Conservation (phyloP, 2,113 vertebrate genomes). For the Tympanuchus pallidicinctus region DNA sequence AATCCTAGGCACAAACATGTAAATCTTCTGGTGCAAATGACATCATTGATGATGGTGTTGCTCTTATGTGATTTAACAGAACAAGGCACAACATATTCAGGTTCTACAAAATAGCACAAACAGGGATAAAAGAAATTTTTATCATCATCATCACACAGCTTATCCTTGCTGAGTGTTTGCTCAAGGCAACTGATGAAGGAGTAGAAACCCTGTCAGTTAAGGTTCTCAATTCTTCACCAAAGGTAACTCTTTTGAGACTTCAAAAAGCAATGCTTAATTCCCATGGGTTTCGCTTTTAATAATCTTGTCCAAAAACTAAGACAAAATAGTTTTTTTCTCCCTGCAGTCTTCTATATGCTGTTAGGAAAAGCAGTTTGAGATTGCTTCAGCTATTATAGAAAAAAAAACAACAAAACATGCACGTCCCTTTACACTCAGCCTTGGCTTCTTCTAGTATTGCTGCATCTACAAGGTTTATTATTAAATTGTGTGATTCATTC, state of each 20-base stretch:
- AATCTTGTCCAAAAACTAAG: neutral
- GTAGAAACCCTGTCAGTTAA: neutral
- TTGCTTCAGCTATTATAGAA: neutral
- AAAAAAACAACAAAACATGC: neutral
- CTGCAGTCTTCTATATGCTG: neutral
- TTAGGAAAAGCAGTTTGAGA: neutral
- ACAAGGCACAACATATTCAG: neutral
- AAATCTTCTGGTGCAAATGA: neutral
- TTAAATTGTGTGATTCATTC: neutral
- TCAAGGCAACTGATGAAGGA: accelerated
- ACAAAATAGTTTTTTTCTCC: neutral
- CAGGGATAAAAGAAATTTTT: neutral
- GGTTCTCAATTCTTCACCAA: neutral
- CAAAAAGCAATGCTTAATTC: neutral
- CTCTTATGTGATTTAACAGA: neutral
- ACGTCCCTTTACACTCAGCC: neutral
- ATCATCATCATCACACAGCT: neutral
- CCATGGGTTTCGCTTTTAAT: neutral
- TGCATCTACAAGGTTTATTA: neutral
- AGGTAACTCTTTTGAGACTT: neutral
- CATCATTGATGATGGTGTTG: neutral
- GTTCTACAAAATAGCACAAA: neutral
- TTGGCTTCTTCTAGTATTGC: neutral
- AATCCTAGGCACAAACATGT: neutral
- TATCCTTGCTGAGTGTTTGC: neutral